Evolutionary conservation across 1,140 invertebrate species (phyloP), one percentile per base, ranked within the genome.

Genomic region (Drosophila subobscura): DNA sequence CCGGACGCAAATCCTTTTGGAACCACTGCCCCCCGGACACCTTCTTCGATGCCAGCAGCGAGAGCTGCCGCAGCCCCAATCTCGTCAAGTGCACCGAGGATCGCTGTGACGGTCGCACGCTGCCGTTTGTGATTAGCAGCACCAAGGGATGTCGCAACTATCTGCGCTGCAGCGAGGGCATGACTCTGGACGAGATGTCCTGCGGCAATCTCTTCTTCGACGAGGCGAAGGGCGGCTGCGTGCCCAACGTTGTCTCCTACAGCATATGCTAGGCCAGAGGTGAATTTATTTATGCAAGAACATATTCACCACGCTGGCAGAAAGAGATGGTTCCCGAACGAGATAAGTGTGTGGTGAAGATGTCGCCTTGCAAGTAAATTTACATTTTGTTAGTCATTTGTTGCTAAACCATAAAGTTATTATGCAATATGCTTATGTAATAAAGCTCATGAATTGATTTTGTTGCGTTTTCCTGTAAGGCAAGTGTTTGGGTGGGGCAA

Each of bases 51-150:
- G 14, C 40, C 6, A 50, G 7, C 4, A 42, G 23, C 3, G 52
- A 89, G 52, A 49, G 23, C 0, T 90, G 89, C 46, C 45, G 33
- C 0, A 2, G 20, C 7, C 74, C 67, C 45, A 73, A 49, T 5
- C 29, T 8, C 49, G 80, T 90, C 0, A 16, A 5, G n/a, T 90
- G 89, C 56, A 6, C 22, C 2, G 53, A 72, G 45, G 84, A 90
- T 73, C 88, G 89, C 16, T 90, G 89, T 47, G 79, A 89, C 41
- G 89, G 89, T 14, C 83, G 84, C 14, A 65, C 72, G 1, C 6
- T 55, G 0, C 52, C 45, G 1, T 86, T 77, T 41, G 89, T 83
- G 0, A 20, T 76, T 0, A 85, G 77, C 41, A 10, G 10, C 6
- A 76, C 49, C 1, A 47, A 44, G 12, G 89, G 89, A 5, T 90